Evolutionary conservation across 2,113 vertebrate genomes (phyloP).

Genomic region (Diphyllodes magnificus): DNA sequence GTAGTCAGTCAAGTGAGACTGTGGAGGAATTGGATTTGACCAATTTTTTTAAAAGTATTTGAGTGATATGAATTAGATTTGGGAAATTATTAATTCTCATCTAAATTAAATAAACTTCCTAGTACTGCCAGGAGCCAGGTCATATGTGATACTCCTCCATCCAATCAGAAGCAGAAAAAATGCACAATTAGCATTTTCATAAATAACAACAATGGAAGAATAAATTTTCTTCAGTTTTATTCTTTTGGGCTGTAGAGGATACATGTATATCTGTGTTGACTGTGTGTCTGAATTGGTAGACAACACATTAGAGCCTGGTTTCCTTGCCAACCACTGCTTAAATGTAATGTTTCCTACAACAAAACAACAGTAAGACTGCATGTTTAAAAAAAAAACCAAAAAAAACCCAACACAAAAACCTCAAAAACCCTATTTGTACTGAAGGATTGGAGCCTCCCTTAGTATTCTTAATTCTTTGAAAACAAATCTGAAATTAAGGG

Average conservation of each 20-base stretch:
- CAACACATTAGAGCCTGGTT: neutral
- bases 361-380: neutral
- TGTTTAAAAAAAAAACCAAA: neutral
- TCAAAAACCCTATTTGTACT: neutral
- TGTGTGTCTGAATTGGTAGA: neutral
- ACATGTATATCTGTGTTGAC: neutral
- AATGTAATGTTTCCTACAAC: constrained; percentile 18
- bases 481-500: neutral
- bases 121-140: neutral
- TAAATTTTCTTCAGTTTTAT: neutral
- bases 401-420: neutral
- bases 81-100: neutral
- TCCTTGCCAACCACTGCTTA: constrained; percentile 39
- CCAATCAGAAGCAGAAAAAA: neutral
- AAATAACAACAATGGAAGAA: neutral
- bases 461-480: neutral
- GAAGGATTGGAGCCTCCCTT: neutral
- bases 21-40: neutral
- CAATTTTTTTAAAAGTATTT: neutral
- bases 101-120: neutral
- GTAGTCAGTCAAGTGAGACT: neutral
- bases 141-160: neutral
- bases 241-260: neutral
- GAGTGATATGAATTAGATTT: neutral
- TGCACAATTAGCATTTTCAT: neutral